These are phyloP conservation scores for Orchesella flavescens DNA, from an alignment of 2,888 invertebrate genomes.

Conservation along the genomic window DNA sequence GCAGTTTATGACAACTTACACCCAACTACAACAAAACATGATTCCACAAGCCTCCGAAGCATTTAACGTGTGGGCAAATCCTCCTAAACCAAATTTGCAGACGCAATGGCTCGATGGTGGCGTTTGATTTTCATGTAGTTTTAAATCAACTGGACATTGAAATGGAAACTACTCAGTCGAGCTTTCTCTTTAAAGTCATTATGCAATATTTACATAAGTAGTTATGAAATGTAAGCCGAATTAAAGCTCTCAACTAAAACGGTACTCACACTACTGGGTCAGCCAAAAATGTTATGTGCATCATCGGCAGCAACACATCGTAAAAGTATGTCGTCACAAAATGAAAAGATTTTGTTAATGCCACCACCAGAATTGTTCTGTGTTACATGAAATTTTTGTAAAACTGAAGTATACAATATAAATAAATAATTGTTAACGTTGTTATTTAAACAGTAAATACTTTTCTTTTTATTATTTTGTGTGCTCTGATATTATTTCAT, in stretches of 20 bases:
- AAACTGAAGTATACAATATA: conserved; percentile 5
- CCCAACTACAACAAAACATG: conserved; percentile 38
- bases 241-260: no score
- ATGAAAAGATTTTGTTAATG: conserved; percentile 3
- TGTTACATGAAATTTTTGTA: background rate
- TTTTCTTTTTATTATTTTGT: background rate
- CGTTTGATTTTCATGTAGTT: conserved; percentile 12
- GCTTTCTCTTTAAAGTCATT: background rate
- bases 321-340: no score
- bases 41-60: conserved; percentile 55
- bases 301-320: no score
- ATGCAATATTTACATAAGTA: no score
- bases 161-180: background rate
- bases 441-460: conserved; percentile 31
- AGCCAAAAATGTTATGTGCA: no score
- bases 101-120: conserved; percentile 50
- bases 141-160: no score
- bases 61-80: conserved; percentile 38
- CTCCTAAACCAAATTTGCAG: conserved; percentile 30
- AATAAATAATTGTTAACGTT: background rate
- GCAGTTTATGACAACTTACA: conserved; percentile 37
- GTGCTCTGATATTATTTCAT: conserved; percentile 2
- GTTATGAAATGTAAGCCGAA: no score
- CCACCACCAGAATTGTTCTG: conserved; percentile 43
- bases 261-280: no score